phyloP scores from a whole-genome alignment of 92 coral and sea anemone genomes.

The Heliopora coerulea region DNA sequence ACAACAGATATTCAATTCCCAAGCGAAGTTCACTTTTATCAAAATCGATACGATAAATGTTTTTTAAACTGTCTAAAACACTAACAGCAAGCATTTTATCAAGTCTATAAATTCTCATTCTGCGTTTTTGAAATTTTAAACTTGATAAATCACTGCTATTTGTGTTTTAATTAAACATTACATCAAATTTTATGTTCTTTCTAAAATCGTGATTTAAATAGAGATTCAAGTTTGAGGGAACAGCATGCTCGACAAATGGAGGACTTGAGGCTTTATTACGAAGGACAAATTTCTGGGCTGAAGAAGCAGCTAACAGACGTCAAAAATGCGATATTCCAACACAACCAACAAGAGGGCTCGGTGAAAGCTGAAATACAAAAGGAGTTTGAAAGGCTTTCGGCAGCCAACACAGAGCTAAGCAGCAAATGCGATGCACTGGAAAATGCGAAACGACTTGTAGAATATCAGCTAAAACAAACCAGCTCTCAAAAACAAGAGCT shows the following conservation, averaged over 20 bases:
- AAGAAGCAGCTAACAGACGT: constrained; percentile 21
- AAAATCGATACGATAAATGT: no score
- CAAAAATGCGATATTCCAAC: constrained; percentile 18
- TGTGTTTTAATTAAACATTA: neutral
- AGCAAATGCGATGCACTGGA: constrained; percentile 33
- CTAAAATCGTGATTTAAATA: neutral
- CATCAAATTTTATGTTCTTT: neutral
- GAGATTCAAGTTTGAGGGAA: constrained; percentile 24
- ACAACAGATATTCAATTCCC: no score
- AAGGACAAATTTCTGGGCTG: constrained; percentile 18
- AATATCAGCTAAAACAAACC: constrained; percentile 2
- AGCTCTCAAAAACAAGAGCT: constrained; percentile 9
- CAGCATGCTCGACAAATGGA: constrained; percentile 40
- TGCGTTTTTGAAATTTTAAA: no score
- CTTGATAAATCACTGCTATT: no score
- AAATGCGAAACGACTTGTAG: constrained; percentile 1
- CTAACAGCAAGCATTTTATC: no score
- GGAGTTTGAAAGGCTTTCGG: constrained; percentile 23
- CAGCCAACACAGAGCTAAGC: constrained; percentile 23
- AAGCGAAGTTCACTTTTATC: no score
- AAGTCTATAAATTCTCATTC: no score
- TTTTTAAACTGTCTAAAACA: no score
- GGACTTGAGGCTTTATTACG: constrained; percentile 24
- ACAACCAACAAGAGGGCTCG: constrained; percentile 23
- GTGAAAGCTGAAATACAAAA: constrained; percentile 26